A percentile compares a stretch with the other conserved stretches of the same genome.
These are phyloP conservation scores for Columba livia DNA, from an alignment of 2,113 vertebrate species.

Conservation along the genomic window DNA sequence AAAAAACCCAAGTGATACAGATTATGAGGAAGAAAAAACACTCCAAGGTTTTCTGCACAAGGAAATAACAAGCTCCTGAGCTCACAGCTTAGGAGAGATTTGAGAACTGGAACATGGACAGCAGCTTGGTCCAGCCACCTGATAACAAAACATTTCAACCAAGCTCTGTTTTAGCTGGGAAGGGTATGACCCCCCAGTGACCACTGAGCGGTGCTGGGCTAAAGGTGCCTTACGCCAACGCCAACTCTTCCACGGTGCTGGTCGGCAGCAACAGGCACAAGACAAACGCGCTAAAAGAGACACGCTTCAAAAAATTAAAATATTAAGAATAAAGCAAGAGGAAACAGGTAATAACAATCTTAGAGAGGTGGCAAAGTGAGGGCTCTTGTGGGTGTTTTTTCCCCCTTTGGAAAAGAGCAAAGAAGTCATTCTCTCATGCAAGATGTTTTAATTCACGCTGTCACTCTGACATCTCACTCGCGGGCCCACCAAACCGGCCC, in stretches of 20 bases:
- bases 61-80: background rate
- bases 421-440: background rate
- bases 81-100: background rate
- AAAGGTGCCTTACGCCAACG: background rate
- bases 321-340: background rate
- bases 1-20: background rate
- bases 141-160: background rate
- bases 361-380: background rate
- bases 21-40: background rate
- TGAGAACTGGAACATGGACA: background rate
- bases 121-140: background rate
- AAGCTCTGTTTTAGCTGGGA: background rate
- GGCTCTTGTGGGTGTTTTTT: background rate
- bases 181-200: background rate
- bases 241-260: background rate
- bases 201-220: background rate
- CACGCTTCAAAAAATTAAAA: fast-evolving
- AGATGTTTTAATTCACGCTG: constrained; percentile 34
- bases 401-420: background rate
- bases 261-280: background rate
- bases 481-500: background rate
- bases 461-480: background rate
- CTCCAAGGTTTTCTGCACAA: background rate
- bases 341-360: background rate
- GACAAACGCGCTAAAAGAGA: background rate